Evolutionary conservation across 2,888 invertebrate species (phyloP), one percentile per base, ranked within the genome.

Genomic region (Drosophila recens): DNA sequence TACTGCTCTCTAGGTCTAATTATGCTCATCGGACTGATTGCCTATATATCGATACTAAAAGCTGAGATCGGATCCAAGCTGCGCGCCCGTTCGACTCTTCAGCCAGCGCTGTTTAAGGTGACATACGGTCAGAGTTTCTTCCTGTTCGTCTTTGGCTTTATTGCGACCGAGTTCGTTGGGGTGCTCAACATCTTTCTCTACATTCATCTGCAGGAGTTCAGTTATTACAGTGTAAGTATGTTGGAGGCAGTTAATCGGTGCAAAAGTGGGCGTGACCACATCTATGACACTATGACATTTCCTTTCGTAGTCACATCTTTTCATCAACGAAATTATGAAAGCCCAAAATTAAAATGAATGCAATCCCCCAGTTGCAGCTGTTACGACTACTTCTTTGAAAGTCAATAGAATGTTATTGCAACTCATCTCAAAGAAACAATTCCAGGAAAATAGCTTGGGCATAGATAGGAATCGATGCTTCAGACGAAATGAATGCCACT

Each of bases 21-120:
- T 79, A 97, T 98, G 96, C 94, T 98, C 86, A 96, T 97, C 82
- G 98, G 97, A 53, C 95, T 98, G 92, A 97, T 98, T 90, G 97
- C 97, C 94, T 98, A 97, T 94, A 97, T 98, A 94, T 97, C 97
- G 64, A 96, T 97, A 90, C 96, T 98, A 92, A 98, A 98, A 93
- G 96, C 97, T 10, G 97, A 98, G 94, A 95, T 98, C 49, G 97
- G 97, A 48, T 96, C 96, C 90, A 98, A 98, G 93, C 94, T 98
- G 67, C 94, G 97, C 71, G 96, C 97, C 68, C 95, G 96, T 90
- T 96, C 97, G 20, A 94, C 96, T 57, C 95, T 96, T 68, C 95
- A 96, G 90, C 95, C 96, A 43, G 96, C 97, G 1, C 94, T 95
- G 59, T 97, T 97, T 94, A 96, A 96, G 66, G 97, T 97, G 92